Evolutionary conservation across 2,113 vertebrate genomes (phyloP).

Genomic region (Spilogale gracilis): DNA sequence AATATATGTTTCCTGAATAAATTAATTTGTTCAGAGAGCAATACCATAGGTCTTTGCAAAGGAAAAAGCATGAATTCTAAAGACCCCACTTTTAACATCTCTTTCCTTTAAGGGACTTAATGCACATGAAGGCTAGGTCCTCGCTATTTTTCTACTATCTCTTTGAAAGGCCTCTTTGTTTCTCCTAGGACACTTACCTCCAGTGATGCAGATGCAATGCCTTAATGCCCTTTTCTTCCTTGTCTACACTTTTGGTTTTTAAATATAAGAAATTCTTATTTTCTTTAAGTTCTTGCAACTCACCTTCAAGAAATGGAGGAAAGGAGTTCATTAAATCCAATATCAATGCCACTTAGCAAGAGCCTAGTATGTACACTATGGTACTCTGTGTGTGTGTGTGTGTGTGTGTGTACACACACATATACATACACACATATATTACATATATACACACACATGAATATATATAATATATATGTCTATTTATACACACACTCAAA

Average conservation of each 20-base stretch:
- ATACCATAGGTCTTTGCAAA: background rate
- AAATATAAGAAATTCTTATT: background rate
- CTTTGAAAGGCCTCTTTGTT: background rate
- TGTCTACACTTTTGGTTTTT: background rate
- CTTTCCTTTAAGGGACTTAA: background rate
- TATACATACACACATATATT: too few species aligned
- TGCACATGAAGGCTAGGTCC: fast-evolving
- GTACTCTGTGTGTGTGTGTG: too few species aligned
- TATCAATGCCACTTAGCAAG: background rate
- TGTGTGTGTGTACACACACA: too few species aligned
- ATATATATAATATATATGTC: background rate
- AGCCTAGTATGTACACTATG: background rate
- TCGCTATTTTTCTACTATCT: background rate
- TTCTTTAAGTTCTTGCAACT: background rate
- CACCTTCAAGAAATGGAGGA: background rate
- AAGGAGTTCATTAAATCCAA: background rate
- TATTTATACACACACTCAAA: background rate
- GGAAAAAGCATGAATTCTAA: background rate
- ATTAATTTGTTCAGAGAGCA: constrained; percentile 24
- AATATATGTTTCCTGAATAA: background rate
- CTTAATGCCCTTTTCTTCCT: background rate
- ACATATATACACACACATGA: background rate
- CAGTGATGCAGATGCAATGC: background rate
- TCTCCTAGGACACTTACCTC: background rate
- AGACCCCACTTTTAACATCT: background rate